These are phyloP conservation scores for Meiosimyza platycephala DNA, from an alignment of 2,888 invertebrate species.

Conservation along the genomic window DNA sequence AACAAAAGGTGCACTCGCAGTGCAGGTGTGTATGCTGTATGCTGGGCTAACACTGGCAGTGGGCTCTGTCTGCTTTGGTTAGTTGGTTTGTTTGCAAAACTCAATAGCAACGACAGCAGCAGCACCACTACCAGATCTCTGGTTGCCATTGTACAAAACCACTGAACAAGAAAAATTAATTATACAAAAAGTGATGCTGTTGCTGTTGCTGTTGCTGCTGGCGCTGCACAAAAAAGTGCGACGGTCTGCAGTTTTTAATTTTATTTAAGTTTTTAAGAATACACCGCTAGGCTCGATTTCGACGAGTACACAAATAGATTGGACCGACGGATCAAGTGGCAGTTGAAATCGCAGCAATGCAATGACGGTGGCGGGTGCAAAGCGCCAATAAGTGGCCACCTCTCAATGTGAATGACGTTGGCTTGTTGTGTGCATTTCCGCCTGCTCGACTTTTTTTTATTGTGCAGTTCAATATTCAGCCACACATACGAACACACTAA, in stretches of 20 bases:
- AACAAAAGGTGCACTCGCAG: neutral
- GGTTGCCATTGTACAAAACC: slow-evolving; percentile 59
- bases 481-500: neutral
- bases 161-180: slow-evolving; percentile 67
- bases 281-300: slow-evolving; percentile 6
- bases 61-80: slow-evolving; percentile 5
- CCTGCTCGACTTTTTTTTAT: neutral
- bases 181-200: slow-evolving; percentile 62
- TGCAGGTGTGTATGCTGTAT: neutral
- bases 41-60: neutral
- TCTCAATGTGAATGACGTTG: neutral
- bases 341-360: neutral
- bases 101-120: neutral
- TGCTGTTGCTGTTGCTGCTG: slow-evolving; percentile 7
- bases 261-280: slow-evolving; percentile 31
- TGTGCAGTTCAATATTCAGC: neutral
- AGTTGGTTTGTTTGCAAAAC: slow-evolving; percentile 21
- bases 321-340: neutral
- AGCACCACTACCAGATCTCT: neutral
- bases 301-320: neutral
- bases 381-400: slow-evolving; percentile 25
- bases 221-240: slow-evolving; percentile 31
- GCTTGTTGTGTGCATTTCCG: slow-evolving; percentile 22
- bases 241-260: slow-evolving; percentile 26
- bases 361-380: neutral